Conservation (phyloP, 2,113 vertebrate species). For the Tympanuchus pallidicinctus region DNA sequence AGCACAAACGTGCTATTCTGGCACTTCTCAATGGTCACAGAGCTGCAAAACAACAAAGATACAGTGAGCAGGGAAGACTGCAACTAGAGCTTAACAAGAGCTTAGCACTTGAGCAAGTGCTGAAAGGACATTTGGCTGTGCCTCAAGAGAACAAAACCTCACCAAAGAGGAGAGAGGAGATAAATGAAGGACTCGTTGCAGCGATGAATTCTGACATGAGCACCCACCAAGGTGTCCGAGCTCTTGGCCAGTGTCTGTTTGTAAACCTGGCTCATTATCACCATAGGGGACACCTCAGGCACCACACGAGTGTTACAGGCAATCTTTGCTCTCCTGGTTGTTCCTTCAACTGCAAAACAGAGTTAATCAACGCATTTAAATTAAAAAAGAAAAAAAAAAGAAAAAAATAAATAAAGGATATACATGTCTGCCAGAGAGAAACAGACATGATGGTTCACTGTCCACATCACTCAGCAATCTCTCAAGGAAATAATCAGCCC, state of each 20-base stretch:
- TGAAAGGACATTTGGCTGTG: not conserved
- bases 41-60: conserved; percentile 74
- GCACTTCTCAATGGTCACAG: conserved; percentile 93
- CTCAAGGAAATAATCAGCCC: not conserved
- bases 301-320: conserved; percentile 84
- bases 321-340: conserved; percentile 90
- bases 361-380: not conserved
- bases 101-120: not conserved
- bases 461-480: not conserved
- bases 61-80: not conserved
- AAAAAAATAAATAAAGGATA: not conserved
- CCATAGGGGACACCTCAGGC: conserved; percentile 85
- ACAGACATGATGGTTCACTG: not conserved
- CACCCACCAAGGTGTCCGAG: conserved; percentile 88
- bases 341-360: conserved; percentile 86
- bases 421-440: fast-evolving
- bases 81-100: not conserved
- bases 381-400: not conserved
- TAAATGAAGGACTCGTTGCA: conserved; percentile 95
- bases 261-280: conserved; percentile 94
- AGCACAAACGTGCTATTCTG: conserved; percentile 89
- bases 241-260: conserved; percentile 95
- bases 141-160: not conserved
- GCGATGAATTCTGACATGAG: conserved; percentile 90
- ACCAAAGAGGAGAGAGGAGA: conserved; percentile 94